Conservation (phyloP, 2,888 invertebrate genomes). For the Drosophila mettleri region DNA sequence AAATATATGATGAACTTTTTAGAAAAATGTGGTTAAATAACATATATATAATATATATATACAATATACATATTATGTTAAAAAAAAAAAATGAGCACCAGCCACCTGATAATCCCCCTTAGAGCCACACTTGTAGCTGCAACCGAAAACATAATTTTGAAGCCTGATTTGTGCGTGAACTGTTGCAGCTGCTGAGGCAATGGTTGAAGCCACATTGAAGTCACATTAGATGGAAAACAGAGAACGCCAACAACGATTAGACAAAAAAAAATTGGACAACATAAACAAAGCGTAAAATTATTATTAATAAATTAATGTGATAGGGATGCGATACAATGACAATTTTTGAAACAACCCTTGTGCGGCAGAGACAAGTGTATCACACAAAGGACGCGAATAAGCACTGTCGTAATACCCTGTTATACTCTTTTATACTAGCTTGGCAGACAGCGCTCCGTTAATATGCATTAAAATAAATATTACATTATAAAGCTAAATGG, state of each 20-base stretch:
- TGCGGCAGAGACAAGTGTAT: constrained; percentile 67
- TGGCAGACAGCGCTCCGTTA: neutral
- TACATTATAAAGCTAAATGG: neutral
- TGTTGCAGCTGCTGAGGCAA: constrained; percentile 63
- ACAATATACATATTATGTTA: no score
- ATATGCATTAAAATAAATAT: neutral
- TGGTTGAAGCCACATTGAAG: constrained; percentile 60
- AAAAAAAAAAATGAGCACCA: neutral
- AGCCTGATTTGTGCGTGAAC: constrained; percentile 63
- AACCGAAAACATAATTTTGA: constrained; percentile 29
- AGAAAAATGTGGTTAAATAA: no score
- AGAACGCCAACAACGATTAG: constrained; percentile 20
- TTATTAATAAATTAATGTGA: constrained; percentile 71
- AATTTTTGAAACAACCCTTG: constrained; percentile 66
- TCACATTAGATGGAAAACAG: constrained; percentile 44
- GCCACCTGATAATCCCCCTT: constrained; percentile 70
- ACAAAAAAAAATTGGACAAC: constrained; percentile 62
- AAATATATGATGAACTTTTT: no score
- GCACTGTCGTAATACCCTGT: constrained; percentile 17
- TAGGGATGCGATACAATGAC: constrained; percentile 48
- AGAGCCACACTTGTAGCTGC: constrained; percentile 46
- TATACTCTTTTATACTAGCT: neutral
- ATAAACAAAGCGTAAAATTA: constrained; percentile 80
- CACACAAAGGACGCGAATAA: constrained; percentile 30
- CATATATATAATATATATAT: no score